Conservation (phyloP, 2,113 vertebrate genomes). For the Pelmatolapia mariae region DNA sequence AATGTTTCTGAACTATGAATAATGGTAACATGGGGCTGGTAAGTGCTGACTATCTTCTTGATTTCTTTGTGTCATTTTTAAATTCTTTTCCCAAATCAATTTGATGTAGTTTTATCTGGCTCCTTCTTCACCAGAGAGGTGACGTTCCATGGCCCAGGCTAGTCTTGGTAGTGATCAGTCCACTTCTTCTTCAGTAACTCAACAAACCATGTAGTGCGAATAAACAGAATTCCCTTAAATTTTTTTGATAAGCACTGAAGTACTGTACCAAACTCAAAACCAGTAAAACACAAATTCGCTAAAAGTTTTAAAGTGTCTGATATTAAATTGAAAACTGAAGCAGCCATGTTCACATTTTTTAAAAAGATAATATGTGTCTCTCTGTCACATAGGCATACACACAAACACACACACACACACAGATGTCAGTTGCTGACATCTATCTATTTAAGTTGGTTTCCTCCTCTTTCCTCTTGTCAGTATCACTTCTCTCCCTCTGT, state of each 20-base stretch:
- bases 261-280: background rate
- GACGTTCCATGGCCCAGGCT: rapidly evolving
- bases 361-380: background rate
- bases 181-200: background rate
- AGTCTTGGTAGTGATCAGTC: background rate
- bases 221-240: background rate
- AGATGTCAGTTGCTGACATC: background rate
- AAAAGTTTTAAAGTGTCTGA: background rate
- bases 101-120: rapidly evolving
- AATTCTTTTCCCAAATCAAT: rapidly evolving
- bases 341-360: background rate
- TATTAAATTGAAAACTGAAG: background rate
- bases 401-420: background rate
- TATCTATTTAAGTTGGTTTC: background rate
- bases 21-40: background rate
- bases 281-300: background rate
- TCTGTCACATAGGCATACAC: background rate
- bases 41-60: background rate
- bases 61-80: rapidly evolving
- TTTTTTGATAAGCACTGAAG: background rate
- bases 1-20: background rate
- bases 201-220: background rate
- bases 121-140: background rate
- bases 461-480: background rate
- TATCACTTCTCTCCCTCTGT: background rate